Conservation (phyloP, 2,113 vertebrate species). For the Capricornis sumatraensis region DNA sequence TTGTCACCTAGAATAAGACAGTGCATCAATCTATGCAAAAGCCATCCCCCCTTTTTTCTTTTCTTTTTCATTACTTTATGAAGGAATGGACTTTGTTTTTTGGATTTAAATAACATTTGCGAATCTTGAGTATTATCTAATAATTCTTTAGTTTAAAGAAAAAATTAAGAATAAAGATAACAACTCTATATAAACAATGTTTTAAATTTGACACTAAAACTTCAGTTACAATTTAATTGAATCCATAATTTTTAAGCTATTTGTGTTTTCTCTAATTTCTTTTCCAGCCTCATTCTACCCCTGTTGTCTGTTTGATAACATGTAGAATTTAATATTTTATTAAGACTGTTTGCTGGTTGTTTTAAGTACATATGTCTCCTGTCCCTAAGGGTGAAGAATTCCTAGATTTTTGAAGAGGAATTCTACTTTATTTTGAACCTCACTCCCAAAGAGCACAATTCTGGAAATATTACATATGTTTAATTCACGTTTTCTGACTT, state of each 20-base stretch:
- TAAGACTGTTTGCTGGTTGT: background rate
- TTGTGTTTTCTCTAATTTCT: background rate
- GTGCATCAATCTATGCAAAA: background rate
- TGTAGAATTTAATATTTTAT: background rate
- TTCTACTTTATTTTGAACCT: background rate
- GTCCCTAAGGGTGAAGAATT: background rate
- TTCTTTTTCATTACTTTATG: background rate
- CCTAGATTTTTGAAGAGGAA: background rate
- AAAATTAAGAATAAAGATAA: background rate
- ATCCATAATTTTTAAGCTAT: background rate
- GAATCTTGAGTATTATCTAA: background rate
- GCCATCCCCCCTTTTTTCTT: background rate
- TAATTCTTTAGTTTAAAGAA: background rate
- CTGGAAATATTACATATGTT: background rate
- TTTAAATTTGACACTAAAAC: constrained; percentile 16
- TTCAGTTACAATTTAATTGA: background rate
- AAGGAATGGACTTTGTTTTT: background rate
- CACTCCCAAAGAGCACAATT: background rate
- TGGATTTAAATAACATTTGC: background rate
- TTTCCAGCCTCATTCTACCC: background rate
- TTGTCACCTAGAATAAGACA: background rate
- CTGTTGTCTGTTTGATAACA: background rate
- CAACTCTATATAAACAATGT: background rate
- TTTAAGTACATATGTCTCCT: background rate
- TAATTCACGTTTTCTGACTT: constrained; percentile 9